Conservation (phyloP, 2,888 invertebrate species). For the Diplazon laetatorius region DNA sequence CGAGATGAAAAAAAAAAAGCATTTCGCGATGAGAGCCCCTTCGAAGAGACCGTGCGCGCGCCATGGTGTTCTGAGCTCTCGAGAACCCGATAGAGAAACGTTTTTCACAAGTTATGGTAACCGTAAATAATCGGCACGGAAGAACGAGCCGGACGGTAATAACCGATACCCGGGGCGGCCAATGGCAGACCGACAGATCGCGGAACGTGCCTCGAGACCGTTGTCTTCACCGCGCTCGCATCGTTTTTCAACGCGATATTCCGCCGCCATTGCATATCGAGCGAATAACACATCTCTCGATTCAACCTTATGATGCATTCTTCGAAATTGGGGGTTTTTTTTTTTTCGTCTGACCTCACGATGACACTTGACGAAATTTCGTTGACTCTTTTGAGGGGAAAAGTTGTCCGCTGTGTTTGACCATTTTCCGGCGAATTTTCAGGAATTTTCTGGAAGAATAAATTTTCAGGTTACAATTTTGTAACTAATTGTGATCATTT, state of each 20-base stretch:
- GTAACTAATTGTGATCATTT: too few relatives aligned
- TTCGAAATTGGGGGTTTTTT: too few relatives aligned
- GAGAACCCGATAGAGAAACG: conserved; percentile 71
- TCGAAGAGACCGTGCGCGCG: neutral
- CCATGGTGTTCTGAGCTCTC: conserved; percentile 68
- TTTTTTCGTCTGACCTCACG: too few relatives aligned
- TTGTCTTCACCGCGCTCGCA: conserved; percentile 22
- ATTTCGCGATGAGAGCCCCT: conserved; percentile 38
- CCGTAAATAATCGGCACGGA: conserved; percentile 77
- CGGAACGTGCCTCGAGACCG: conserved; percentile 18
- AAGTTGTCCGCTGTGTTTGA: too few relatives aligned
- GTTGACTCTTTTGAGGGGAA: too few relatives aligned
- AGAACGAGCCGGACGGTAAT: conserved; percentile 56
- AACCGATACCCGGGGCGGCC: conserved; percentile 60
- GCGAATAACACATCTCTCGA: conserved; percentile 35
- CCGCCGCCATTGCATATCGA: conserved; percentile 33
- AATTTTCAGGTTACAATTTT: too few relatives aligned
- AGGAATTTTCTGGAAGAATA: too few relatives aligned
- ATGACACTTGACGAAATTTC: too few relatives aligned
- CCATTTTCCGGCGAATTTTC: too few relatives aligned
- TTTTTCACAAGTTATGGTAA: conserved; percentile 77
- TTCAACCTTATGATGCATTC: conserved; percentile 41
- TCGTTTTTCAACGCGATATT: too few relatives aligned
- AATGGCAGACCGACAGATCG: conserved; percentile 21
- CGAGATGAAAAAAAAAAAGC: too few relatives aligned